Evolutionary conservation across 2,797 vertebrate species (phyloP).

Genomic region (Philypnodon macrostomus): DNA sequence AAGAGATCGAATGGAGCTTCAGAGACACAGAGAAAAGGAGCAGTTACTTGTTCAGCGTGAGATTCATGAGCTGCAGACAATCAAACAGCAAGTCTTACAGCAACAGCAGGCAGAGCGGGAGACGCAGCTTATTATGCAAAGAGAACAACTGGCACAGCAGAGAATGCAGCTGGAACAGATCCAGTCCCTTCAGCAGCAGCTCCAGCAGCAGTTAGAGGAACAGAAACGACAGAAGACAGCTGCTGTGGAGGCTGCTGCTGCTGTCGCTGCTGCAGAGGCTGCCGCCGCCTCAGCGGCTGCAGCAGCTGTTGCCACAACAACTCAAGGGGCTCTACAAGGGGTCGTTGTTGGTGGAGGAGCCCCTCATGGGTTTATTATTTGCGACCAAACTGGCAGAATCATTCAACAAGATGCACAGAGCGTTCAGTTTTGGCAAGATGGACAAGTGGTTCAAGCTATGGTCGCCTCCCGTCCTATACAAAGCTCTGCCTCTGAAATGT

Average conservation of each 20-base stretch:
- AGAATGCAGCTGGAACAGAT: slow-evolving; percentile 97
- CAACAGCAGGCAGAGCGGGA: slow-evolving; percentile 97
- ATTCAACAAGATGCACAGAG: slow-evolving; percentile 88
- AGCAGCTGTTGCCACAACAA: slow-evolving; percentile 85
- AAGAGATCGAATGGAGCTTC: slow-evolving; percentile 91
- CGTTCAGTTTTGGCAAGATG: slow-evolving; percentile 89
- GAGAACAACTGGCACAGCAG: slow-evolving; percentile 97
- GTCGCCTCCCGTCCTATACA: slow-evolving; percentile 86
- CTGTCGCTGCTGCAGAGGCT: slow-evolving; percentile 82
- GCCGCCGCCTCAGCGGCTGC: slow-evolving; percentile 84
- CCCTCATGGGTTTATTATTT: slow-evolving; percentile 79
- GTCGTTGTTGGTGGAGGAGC: slow-evolving; percentile 82
- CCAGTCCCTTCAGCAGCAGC: slow-evolving; percentile 96
- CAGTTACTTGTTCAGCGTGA: slow-evolving; percentile 95
- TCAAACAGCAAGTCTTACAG: slow-evolving; percentile 98
- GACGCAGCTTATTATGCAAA: slow-evolving; percentile 92
- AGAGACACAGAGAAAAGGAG: slow-evolving; percentile 95
- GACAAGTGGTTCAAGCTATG: slow-evolving; percentile 81
- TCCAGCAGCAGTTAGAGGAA: slow-evolving; percentile 96
- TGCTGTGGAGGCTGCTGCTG: slow-evolving; percentile 82
- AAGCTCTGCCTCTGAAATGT: slow-evolving; percentile 94
- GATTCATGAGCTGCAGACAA: slow-evolving; percentile 94
- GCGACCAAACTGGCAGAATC: slow-evolving; percentile 85
- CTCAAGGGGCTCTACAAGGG: slow-evolving; percentile 85
- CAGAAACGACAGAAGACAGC: slow-evolving; percentile 93